These are phyloP conservation scores for Pionites leucogaster DNA, from an alignment of 2,113 vertebrate species.

Conservation along the genomic window DNA sequence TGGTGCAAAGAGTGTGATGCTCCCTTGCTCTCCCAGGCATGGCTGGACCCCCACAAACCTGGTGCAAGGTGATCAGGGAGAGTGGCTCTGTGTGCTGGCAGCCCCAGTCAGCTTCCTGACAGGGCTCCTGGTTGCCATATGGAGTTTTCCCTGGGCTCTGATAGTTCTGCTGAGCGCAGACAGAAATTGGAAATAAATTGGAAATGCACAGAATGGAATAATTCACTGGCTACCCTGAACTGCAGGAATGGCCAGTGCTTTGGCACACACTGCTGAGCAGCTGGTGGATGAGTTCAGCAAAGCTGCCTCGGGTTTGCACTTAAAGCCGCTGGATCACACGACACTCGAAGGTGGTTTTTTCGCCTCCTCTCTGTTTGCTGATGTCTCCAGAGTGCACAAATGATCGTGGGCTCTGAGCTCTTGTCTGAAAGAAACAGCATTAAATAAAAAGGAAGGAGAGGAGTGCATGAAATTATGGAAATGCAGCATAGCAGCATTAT, in stretches of 20 bases:
- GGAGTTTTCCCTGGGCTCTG: neutral
- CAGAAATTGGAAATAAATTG: neutral
- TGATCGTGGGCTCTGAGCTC: neutral
- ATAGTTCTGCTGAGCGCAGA: neutral
- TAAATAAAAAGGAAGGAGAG: neutral
- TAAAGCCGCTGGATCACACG: neutral
- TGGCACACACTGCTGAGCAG: neutral
- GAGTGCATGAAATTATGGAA: neutral
- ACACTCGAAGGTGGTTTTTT: neutral
- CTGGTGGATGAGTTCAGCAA: neutral
- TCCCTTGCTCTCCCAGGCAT: neutral
- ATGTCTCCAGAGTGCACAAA: neutral
- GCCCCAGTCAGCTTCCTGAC: neutral
- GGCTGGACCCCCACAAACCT: accelerated
- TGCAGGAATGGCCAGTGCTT: neutral
- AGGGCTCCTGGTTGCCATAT: neutral
- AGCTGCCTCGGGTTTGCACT: neutral
- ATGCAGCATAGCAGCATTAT: neutral
- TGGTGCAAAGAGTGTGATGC: accelerated
- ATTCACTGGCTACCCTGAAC: neutral
- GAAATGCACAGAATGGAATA: neutral
- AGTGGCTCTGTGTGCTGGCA: accelerated
- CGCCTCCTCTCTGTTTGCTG: neutral
- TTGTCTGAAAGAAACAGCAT: neutral
- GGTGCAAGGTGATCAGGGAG: accelerated